Evolutionary conservation across 2,888 invertebrate genomes (phyloP).

Genomic region (Troides aeacus): DNA sequence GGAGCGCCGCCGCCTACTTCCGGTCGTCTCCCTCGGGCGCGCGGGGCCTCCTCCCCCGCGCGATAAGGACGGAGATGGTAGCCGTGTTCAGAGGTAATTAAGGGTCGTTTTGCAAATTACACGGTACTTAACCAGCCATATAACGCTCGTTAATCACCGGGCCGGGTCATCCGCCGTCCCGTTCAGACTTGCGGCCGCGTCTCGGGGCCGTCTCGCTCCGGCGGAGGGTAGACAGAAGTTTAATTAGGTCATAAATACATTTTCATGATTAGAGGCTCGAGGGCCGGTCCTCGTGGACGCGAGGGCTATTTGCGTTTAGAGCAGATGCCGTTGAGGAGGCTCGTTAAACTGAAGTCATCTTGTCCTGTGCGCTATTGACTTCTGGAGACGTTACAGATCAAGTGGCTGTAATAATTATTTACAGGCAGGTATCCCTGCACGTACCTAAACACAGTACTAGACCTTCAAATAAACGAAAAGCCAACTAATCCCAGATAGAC

Average conservation of each 20-base stretch:
- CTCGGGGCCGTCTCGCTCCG: constrained; percentile 44
- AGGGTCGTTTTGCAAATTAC: constrained; percentile 88
- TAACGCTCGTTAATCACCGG: constrained; percentile 83
- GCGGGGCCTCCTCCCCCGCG: constrained; percentile 34
- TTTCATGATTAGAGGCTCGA: constrained; percentile 72
- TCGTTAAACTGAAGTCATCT: constrained; percentile 14
- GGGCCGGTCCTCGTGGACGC: constrained; percentile 44
- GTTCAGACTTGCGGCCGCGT: constrained; percentile 42
- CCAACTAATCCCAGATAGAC: too few relatives aligned
- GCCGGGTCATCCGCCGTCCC: constrained; percentile 54
- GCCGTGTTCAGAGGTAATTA: constrained; percentile 80
- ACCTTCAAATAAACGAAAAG: too few relatives aligned
- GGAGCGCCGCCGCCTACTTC: constrained; percentile 58
- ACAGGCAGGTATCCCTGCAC: too few relatives aligned
- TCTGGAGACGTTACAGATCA: neutral
- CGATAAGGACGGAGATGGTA: constrained; percentile 70
- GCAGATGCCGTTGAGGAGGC: constrained; percentile 53
- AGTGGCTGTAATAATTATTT: too few relatives aligned
- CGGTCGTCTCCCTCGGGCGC: constrained; percentile 51
- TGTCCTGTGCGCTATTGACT: neutral
- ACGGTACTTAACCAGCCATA: constrained; percentile 87
- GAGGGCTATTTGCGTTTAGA: constrained; percentile 35
- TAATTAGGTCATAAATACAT: constrained; percentile 81
- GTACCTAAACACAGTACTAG: too few relatives aligned
- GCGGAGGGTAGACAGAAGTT: constrained; percentile 68